Evolutionary conservation across 1,140 invertebrate species (phyloP), one percentile per base, ranked within the genome.

Genomic region (Euwallacea fornicatus): DNA sequence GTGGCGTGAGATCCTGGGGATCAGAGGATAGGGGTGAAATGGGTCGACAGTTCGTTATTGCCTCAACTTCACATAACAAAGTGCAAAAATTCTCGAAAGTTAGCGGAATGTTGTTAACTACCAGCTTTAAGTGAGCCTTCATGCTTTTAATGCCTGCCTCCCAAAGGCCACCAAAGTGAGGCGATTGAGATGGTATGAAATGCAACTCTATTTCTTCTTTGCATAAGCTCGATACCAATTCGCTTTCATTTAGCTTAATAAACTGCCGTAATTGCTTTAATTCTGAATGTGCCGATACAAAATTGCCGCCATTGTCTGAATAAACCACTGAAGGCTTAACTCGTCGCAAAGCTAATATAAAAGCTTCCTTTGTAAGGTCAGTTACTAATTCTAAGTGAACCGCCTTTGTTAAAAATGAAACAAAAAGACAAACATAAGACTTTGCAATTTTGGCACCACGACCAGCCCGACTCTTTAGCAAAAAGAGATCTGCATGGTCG

Each of bases 121-220:
- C n/a, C n/a, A n/a, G n/a, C n/a, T n/a, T n/a, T n/a, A n/a, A n/a
- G n/a, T n/a, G n/a, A n/a, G n/a, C n/a, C n/a, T n/a, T n/a, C n/a
- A n/a, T n/a, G n/a, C n/a, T n/a, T n/a, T n/a, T n/a, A n/a, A n/a
- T n/a, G n/a, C n/a, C n/a, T n/a, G n/a, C n/a, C 72, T 85, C 84
- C 77, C 81, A 83, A 15, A 82, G 41, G 13, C 81, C 82, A n/a
- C 82, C 82, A 65, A 84, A 82, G 76, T 83, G 78, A 4, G 81
- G 79, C 7, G 81, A 77, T 7, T 59, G 13, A 15, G 83, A 78
- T 0, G 83, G 83, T 66, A 82, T 83, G 67, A 85, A 83, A 42
- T 81, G 60, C 82, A 83, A 85, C 21, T 46, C 42, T n/a, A 70
- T 65, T 42, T 42, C 11, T 13, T 62, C 60, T 7, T 44, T 9